phyloP scores from a whole-genome alignment of 2,888 invertebrate species.

The Pherbina coryleti region DNA sequence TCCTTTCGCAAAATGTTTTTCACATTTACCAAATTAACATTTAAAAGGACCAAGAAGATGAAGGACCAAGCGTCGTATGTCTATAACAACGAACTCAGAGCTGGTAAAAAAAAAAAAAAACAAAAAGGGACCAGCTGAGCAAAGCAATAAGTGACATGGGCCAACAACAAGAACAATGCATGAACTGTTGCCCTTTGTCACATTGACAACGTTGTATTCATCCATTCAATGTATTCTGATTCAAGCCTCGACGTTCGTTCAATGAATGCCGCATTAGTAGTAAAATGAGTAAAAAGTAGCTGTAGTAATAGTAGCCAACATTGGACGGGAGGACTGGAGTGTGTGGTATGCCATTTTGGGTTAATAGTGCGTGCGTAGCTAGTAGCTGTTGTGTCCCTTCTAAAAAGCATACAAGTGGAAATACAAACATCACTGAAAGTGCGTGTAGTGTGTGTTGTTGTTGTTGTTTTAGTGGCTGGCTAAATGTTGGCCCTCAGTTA shows the following conservation, averaged over 20 bases:
- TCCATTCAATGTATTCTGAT: neutral
- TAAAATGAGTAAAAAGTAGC: too few species aligned
- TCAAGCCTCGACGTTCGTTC: neutral
- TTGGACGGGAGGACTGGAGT: too few species aligned
- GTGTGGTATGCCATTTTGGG: neutral
- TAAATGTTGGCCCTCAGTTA: too few species aligned
- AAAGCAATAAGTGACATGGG: too few species aligned
- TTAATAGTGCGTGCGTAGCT: neutral
- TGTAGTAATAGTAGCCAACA: too few species aligned
- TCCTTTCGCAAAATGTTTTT: slow-evolving; percentile 33
- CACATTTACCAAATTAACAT: slow-evolving; percentile 36
- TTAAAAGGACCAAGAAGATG: neutral
- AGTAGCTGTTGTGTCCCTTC: too few species aligned
- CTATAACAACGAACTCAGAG: too few species aligned
- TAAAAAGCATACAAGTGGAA: neutral
- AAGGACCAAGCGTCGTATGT: neutral
- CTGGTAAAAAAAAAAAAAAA: neutral
- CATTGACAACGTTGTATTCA: slow-evolving; percentile 1
- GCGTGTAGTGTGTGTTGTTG: neutral
- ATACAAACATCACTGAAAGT: neutral
- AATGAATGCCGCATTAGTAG: too few species aligned
- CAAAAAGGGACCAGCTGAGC: neutral
- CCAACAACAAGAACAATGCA: too few species aligned
- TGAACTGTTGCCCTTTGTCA: neutral
- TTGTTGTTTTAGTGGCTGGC: too few species aligned